These are phyloP conservation scores for Sphaeramia orbicularis DNA, from an alignment of 2,797 vertebrate species.

Conservation along the genomic window DNA sequence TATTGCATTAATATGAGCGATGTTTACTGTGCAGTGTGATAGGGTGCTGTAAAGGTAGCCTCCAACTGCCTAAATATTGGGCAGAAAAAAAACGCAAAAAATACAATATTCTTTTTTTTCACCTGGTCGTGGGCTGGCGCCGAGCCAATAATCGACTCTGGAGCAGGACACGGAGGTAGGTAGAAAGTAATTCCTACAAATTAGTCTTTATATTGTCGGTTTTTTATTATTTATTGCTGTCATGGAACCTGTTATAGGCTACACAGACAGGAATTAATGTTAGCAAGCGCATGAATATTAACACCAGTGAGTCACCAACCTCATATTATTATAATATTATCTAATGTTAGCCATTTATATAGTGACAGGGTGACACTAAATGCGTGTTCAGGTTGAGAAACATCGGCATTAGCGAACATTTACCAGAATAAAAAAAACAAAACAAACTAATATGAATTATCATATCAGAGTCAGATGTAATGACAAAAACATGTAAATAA, in stretches of 20 bases:
- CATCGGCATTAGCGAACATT: not conserved
- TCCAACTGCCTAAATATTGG: constrained; percentile 54
- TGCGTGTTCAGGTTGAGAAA: constrained; percentile 1
- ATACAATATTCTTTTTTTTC: constrained; percentile 21
- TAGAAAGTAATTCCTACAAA: not conserved
- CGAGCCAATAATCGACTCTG: constrained; percentile 80
- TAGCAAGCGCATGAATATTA: constrained; percentile 18
- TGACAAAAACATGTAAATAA: too few species aligned
- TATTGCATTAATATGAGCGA: constrained; percentile 48
- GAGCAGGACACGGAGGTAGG: constrained; percentile 86
- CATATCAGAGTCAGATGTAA: too few species aligned
- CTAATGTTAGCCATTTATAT: not conserved
- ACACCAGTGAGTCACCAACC: too few species aligned
- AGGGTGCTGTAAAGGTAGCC: constrained; percentile 45
- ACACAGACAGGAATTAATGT: constrained; percentile 19
- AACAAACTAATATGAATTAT: too few species aligned
- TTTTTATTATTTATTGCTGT: constrained; percentile 15
- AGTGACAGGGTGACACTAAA: not conserved
- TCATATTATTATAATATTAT: not conserved
- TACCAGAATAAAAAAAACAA: too few species aligned
- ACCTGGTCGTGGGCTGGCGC: constrained; percentile 59
- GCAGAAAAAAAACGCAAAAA: constrained; percentile 39
- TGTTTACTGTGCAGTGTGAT: constrained; percentile 58
- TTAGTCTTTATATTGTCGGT: constrained; percentile 16
- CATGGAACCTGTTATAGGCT: constrained; percentile 23